Evolutionary conservation across 2,113 vertebrate genomes (phyloP), one percentile per base, ranked within the genome.

Genomic region (Tenebrosternarchus preto): DNA sequence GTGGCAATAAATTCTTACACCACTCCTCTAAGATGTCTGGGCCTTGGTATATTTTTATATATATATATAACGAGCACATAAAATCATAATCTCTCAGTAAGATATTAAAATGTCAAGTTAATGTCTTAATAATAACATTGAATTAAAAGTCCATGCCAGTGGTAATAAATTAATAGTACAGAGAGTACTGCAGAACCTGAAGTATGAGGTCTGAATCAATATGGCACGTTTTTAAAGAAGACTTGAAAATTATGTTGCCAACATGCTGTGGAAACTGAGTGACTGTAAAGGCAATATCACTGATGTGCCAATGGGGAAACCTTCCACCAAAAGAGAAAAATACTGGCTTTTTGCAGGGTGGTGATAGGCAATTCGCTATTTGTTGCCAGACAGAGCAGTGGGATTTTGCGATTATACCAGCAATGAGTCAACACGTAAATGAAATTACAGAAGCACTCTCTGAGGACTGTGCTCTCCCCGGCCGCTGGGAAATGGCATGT

Each of bases 21-120:
- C 64, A 43, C 50, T 33, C 43, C 27, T 57, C n/a, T 24, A 29
- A 20, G 77, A 56, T 66, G 31, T 75, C 73, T 55, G 59, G 79
- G 63, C 72, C 33, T 55, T 77, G 77, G 57, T 73, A n/a, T 36
- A n/a, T n/a, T n/a, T n/a, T n/a, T n/a, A n/a, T n/a, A n/a, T n/a
- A n/a, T n/a, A 8, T 17, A 50, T 73, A 29, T 66, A 57, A 73
- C 39, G 11, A 29, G 31, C 43, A 15, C 29, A 33, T 63, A 36
- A 73, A 73, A 7, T 2, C 61, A 66, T 46, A 19, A 43, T 60
- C 36, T 36, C 9, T 61, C 25, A 39, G 25, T 9, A 55, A 46
- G 36, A 36, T 60, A 25, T 81, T 61, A 81, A 81, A 76, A 61
- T 33, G 2, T 61, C 39, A 24, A 3, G 22, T 46, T 27, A 33